phyloP scores from a whole-genome alignment of 2,888 invertebrate genomes.

The Drepanosiphum platanoidis region DNA sequence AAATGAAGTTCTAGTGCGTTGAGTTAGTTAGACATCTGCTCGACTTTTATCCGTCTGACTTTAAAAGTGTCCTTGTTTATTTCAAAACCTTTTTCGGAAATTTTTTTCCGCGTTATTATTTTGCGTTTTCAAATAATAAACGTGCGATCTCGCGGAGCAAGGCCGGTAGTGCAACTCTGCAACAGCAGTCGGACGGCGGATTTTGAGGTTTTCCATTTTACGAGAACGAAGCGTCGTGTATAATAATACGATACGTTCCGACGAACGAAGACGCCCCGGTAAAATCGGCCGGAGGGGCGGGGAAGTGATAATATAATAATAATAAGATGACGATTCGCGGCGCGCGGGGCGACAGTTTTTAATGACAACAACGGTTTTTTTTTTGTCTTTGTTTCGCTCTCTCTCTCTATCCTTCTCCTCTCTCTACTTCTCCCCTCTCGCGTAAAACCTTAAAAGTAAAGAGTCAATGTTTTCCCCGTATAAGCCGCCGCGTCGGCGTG shows the following conservation, averaged over 20 bases:
- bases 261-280: not conserved
- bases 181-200: too few relatives aligned
- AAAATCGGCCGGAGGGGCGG: not conserved
- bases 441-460: constrained; percentile 35
- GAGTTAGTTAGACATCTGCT: too few relatives aligned
- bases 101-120: too few relatives aligned
- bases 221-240: not conserved
- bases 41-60: too few relatives aligned
- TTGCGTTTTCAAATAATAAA: too few relatives aligned
- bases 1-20: too few relatives aligned
- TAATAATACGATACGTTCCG: not conserved
- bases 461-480: constrained; percentile 25
- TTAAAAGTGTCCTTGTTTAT: too few relatives aligned
- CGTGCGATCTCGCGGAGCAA: too few relatives aligned
- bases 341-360: not conserved
- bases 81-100: too few relatives aligned
- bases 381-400: not conserved
- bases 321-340: not conserved
- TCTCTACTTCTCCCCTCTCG: not conserved
- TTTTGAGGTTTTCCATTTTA: too few relatives aligned
- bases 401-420: not conserved
- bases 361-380: not conserved
- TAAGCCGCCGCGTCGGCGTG: not conserved
- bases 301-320: not conserved
- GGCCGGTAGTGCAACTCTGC: too few relatives aligned